phyloP scores from a whole-genome alignment of 2,113 vertebrate species.

The Pithys albifrons region DNA sequence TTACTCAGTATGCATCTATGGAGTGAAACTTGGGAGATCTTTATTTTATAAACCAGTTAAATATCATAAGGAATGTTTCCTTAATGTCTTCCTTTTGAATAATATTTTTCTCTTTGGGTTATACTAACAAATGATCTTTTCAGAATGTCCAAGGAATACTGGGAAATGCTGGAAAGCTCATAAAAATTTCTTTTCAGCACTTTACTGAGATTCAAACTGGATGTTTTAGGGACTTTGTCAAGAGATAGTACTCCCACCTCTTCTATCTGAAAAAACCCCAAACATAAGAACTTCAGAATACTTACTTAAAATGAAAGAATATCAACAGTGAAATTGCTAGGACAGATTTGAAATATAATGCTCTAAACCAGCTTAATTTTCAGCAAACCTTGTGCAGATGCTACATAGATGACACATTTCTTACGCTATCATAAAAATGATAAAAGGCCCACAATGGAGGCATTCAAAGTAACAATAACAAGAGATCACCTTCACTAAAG shows the following conservation, averaged over 20 bases:
- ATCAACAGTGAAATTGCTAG: not conserved
- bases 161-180: not conserved
- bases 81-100: not conserved
- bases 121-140: not conserved
- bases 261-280: not conserved
- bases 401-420: constrained; percentile 33
- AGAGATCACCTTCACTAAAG: constrained; percentile 44
- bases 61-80: not conserved
- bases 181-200: not conserved
- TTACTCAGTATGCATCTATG: not conserved
- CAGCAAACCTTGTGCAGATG: constrained; percentile 32
- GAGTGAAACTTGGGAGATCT: not conserved
- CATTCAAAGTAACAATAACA: constrained; percentile 44
- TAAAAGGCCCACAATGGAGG: not conserved
- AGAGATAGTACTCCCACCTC: not conserved
- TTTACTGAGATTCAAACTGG: not conserved
- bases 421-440: constrained; percentile 66
- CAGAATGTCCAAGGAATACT: not conserved
- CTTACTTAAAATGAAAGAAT: constrained; percentile 31
- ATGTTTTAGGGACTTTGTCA: not conserved
- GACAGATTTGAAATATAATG: constrained; percentile 54
- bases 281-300: not conserved
- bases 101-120: not conserved
- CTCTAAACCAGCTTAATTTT: constrained; percentile 60
- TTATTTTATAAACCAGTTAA: not conserved